Evolutionary conservation across 2,888 invertebrate genomes (phyloP), one percentile per base, ranked within the genome.

Genomic region (Phytoseiulus persimilis): DNA sequence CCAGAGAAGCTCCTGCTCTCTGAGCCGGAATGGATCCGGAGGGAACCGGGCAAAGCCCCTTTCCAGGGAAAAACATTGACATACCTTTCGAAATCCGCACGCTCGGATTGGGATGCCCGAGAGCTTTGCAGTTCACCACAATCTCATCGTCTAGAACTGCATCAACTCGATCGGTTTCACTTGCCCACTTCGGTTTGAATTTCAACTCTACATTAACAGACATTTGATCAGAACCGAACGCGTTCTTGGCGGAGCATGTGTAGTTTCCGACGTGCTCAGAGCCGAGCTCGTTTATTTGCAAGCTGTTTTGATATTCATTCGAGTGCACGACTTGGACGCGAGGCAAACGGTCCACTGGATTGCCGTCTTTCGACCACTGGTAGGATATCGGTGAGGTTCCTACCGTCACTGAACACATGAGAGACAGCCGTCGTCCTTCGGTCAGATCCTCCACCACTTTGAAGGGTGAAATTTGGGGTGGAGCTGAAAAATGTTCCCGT

Each of bases 251-350:
- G 33, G 39, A 39, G 45, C 87, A 87, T 1, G 87, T 87, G 23
- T 87, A 87, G 33, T 87, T 87, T n/a, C 87, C 87, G 45, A n/a
- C 87, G 31, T 87, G 87, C n/a, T 87, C 87, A 23, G 87, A 28
- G n/a, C 39, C 45, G 0, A 87, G 87, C 28, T 6, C 45, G 32
- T 87, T 45, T 11, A 87, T 87, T 87, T 87, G 87, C 45, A 87
- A 45, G 33, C 31, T 87, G 45, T 87, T 45, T 23, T 87, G 87
- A 87, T 39, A 87, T n/a, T 87, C 87, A 32, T 45, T 45, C 6
- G 87, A n/a, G 45, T 87, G 87, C 32, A 87, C 87, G 6, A 87
- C 33, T n/a, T 87, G 87, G 6, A 87, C 32, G 45, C 45, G 3
- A 2, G 87, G 87, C n/a, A 87, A n/a, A 28, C 32, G 87, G 23